Evolutionary conservation across 30 jellyfish, hydroid and myxozoan genomes (phyloP), one percentile per base, ranked within the genome.

Genomic region (Aurelia sp.): DNA sequence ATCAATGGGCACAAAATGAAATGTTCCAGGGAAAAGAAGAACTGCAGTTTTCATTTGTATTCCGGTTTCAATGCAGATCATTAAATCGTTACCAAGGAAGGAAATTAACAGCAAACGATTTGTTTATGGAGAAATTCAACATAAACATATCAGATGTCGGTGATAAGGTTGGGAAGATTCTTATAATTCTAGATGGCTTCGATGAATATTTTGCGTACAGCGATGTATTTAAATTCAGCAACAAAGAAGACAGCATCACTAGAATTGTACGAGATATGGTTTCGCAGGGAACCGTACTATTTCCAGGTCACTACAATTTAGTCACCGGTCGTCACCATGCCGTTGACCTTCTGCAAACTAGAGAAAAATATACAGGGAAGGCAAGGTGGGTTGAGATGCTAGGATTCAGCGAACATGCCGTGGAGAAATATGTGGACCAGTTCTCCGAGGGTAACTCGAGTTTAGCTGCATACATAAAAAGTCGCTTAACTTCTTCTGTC

Each of bases 291-390:
- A 59, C 69, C 0, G 33, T 21, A 4, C 5, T 59, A 59, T 59
- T 59, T 21, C 69, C 69, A 18, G 69, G 69, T 18, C 69, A 59
- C 35, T 59, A 59, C 33, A 59, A 35, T 2, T 21, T 59, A 18
- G 69, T 59, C 13, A 59, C 69, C 13, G 69, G 69, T 59, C 69
- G 69, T 7, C 69, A n/a, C 35, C 69, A 59, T 59, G 69, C 69
- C 31, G 69, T 59, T 13, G 69, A 59, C 16, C 24, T 59, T 7
- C 69, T 59, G 33, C 11, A 21, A 13, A 21, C 27, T 0, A 59
- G 69, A 59, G 69, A 59, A 59, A 59, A 8, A 21, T 30, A 59
- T 13, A 59, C 33, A 0, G 69, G 69, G 33, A 59, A 59, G 13
- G 69, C 69, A 59, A n/a, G 69, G 24, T 59, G 69, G 69, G 33